Evolutionary conservation across 2,797 vertebrate genomes (phyloP).

Genomic region (Crocodylus rhombifer): DNA sequence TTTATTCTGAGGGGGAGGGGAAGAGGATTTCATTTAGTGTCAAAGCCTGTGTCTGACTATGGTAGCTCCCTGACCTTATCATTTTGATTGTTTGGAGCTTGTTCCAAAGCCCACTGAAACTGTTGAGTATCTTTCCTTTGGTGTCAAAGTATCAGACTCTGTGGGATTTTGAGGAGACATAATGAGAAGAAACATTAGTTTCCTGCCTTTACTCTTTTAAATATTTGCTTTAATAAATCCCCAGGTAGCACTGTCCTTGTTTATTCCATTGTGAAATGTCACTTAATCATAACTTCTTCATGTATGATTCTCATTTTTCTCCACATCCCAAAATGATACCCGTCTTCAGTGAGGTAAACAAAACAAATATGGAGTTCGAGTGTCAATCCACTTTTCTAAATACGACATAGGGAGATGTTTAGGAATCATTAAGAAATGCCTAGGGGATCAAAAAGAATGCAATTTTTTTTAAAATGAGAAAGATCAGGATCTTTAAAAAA

Average conservation of each 20-base stretch:
- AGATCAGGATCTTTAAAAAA: neutral
- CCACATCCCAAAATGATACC: neutral
- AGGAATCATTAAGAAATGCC: too few relatives aligned
- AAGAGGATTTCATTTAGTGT: neutral
- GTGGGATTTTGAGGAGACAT: neutral
- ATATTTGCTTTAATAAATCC: neutral
- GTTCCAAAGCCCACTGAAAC: neutral
- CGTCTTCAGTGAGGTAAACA: neutral
- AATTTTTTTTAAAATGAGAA: neutral
- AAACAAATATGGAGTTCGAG: neutral
- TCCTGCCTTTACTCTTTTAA: neutral
- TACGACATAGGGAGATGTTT: neutral
- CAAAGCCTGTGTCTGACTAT: neutral
- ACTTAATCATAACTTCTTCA: neutral
- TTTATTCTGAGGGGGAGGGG: neutral
- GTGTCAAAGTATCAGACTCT: neutral
- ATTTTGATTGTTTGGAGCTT: neutral
- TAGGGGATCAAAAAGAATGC: neutral
- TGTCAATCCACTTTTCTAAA: neutral
- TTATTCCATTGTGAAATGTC: neutral
- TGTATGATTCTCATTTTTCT: neutral
- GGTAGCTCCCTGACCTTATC: neutral
- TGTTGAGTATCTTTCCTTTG: neutral
- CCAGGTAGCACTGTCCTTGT: neutral
- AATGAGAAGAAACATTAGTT: neutral